Conservation (phyloP, 2,888 invertebrate species). For the Asteroscopus sphinx region DNA sequence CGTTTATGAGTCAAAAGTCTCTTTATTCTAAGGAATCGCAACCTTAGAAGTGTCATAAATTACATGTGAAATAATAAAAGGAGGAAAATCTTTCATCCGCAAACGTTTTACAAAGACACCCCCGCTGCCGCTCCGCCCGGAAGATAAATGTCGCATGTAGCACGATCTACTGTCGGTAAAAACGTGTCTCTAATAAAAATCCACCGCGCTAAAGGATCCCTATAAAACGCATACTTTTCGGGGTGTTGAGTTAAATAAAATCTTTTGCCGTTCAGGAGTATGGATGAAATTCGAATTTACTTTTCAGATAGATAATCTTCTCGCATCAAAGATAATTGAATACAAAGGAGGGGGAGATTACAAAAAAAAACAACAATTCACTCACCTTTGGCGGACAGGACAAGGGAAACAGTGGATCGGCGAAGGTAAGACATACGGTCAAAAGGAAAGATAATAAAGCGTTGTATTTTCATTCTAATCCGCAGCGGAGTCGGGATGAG, state of each 20-base stretch:
- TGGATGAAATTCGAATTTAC: constrained; percentile 51
- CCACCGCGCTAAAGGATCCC: constrained; percentile 60
- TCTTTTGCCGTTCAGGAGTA: constrained; percentile 46
- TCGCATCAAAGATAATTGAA: constrained; percentile 65
- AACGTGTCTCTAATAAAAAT: constrained; percentile 80
- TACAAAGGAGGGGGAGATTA: constrained; percentile 65
- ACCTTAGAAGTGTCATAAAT: constrained; percentile 82
- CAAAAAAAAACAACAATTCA: constrained; percentile 74
- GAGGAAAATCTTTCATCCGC: constrained; percentile 82
- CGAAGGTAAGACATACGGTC: constrained; percentile 85
- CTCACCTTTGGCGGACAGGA: constrained; percentile 68
- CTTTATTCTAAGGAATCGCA: constrained; percentile 67
- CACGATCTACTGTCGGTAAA: constrained; percentile 78
- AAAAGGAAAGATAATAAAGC: constrained; percentile 87
- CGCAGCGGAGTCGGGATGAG: constrained; percentile 75
- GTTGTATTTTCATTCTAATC: constrained; percentile 88
- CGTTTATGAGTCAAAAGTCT: constrained; percentile 68
- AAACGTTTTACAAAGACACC: constrained; percentile 84
- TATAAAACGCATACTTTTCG: constrained; percentile 61
- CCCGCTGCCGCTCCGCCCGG: constrained; percentile 63
- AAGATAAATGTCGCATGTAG: constrained; percentile 83
- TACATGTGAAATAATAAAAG: constrained; percentile 85
- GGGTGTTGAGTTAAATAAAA: constrained; percentile 55
- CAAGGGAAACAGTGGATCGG: constrained; percentile 71
- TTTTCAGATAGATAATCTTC: constrained; percentile 56